A percentile compares a stretch with the other conserved stretches of the same genome.
Conservation (phyloP, 2,113 vertebrate genomes). For the Pomatorhinus ruficollis region DNA sequence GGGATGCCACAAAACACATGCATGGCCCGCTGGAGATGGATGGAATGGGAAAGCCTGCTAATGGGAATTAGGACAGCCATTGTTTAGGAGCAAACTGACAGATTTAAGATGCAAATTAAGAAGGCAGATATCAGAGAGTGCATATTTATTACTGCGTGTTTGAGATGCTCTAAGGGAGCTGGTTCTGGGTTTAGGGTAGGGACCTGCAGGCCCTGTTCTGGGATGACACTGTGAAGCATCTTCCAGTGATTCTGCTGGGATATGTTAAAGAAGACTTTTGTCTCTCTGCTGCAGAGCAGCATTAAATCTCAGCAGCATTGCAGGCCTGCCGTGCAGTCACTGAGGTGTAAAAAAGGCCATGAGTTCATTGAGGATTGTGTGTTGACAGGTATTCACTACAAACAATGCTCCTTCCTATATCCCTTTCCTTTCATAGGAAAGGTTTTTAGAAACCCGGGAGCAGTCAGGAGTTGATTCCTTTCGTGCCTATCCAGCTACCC, state of each 20-base stretch:
- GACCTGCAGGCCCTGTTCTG: neutral
- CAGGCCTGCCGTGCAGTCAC: accelerated
- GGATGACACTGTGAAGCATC: accelerated
- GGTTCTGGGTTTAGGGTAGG: neutral
- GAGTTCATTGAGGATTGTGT: neutral
- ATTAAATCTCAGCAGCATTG: accelerated
- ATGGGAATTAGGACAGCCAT: slow-evolving; percentile 30
- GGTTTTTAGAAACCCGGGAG: neutral
- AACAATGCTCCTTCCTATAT: accelerated
- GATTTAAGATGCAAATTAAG: slow-evolving; percentile 46
- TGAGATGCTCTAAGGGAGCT: neutral
- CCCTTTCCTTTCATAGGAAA: neutral
- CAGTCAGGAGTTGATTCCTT: neutral
- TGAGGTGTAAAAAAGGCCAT: neutral
- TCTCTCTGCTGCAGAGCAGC: neutral
- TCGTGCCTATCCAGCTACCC: neutral
- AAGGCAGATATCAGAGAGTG: neutral
- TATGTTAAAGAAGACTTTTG: neutral
- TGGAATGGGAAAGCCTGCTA: neutral
- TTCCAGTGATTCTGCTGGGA: neutral
- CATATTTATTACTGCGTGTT: neutral
- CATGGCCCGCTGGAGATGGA: neutral
- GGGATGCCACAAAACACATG: neutral
- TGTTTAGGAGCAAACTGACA: slow-evolving; percentile 16
- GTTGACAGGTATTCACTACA: neutral